These are phyloP conservation scores for Caenorhabditis afra DNA, from an alignment of 2,888 invertebrate genomes.

Conservation along the genomic window DNA sequence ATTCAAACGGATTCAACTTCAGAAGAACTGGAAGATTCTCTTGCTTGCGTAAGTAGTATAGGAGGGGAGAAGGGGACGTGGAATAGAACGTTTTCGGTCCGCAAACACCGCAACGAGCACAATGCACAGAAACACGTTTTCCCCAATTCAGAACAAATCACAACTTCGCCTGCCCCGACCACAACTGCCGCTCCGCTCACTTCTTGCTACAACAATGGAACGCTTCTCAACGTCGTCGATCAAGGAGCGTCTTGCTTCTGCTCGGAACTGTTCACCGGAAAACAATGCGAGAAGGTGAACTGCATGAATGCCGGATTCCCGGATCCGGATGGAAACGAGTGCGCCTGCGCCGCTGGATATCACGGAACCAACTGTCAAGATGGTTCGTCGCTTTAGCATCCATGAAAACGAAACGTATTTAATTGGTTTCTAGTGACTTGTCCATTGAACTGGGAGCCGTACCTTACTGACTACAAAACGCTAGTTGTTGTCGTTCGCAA, in stretches of 20 bases:
- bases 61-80: background rate
- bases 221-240: constrained; percentile 46
- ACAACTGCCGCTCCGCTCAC: constrained; percentile 51
- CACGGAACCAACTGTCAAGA: constrained; percentile 71
- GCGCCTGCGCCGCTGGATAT: constrained; percentile 66
- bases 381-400: constrained; percentile 44
- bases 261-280: constrained; percentile 66
- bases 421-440: constrained; percentile 64
- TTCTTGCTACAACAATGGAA: constrained; percentile 62
- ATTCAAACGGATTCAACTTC: constrained; percentile 67
- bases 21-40: constrained; percentile 67
- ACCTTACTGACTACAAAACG: constrained; percentile 68
- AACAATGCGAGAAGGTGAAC: constrained; percentile 65
- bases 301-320: constrained; percentile 74
- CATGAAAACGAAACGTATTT: too few species aligned
- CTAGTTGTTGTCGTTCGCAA: constrained; percentile 67
- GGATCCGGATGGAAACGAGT: constrained; percentile 59
- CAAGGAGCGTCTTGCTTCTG: constrained; percentile 69
- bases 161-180: constrained; percentile 56
- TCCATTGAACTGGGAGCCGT: constrained; percentile 64
- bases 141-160: constrained; percentile 44
- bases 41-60: constrained; percentile 62
- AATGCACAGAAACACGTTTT: background rate
- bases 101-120: too few species aligned
- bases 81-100: too few species aligned